phyloP scores from a whole-genome alignment of 2,888 invertebrate genomes.

The Drosophila rubida region DNA sequence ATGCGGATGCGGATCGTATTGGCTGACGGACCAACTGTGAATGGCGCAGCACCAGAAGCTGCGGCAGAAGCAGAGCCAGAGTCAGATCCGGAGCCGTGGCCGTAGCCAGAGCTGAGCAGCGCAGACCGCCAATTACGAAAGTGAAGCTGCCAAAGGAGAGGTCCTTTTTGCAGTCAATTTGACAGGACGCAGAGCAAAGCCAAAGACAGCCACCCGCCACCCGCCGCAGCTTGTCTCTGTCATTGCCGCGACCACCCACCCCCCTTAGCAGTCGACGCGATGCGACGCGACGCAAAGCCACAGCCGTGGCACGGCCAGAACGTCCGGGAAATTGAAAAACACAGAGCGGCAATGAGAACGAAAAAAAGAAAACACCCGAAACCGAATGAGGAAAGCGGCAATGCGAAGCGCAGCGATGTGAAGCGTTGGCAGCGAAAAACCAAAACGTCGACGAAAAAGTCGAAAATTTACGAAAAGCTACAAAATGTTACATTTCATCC shows the following conservation, averaged over 20 bases:
- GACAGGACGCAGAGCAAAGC: constrained; percentile 79
- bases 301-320: constrained; percentile 43
- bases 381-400: constrained; percentile 56
- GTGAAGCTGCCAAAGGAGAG: constrained; percentile 82
- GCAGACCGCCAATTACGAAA: constrained; percentile 83
- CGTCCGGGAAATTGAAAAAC: constrained; percentile 43
- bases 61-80: constrained; percentile 34
- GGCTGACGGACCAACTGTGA: constrained; percentile 82
- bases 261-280: too few species aligned
- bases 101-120: constrained; percentile 53
- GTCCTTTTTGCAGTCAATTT: constrained; percentile 83
- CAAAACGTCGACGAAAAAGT: constrained; percentile 78
- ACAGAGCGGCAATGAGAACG: constrained; percentile 28
- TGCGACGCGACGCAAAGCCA: constrained; percentile 48
- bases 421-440: constrained; percentile 50
- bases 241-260: constrained; percentile 23
- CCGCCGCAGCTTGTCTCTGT: constrained; percentile 10
- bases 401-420: constrained; percentile 36
- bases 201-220: constrained; percentile 72
- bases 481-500: constrained; percentile 80
- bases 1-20: constrained; percentile 70
- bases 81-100: constrained; percentile 37
- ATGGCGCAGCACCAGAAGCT: constrained; percentile 53
- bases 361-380: constrained; percentile 25
- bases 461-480: constrained; percentile 82